Evolutionary conservation across 35 echinoderm and acorn worm species (phyloP).

Genomic region (Stichopus chloronotus): DNA sequence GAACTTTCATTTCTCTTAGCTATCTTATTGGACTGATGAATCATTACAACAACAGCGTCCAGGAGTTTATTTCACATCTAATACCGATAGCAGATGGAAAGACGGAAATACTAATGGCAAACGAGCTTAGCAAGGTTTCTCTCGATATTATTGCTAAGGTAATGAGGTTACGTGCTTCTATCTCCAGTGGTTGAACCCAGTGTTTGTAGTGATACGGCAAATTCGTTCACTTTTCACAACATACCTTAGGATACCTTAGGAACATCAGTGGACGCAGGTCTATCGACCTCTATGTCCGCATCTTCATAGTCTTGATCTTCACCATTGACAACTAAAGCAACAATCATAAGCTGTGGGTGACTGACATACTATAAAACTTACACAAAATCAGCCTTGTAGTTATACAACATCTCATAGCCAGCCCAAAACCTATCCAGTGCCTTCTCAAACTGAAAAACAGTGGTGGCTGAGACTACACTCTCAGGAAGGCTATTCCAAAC

Average conservation of each 20-base stretch:
- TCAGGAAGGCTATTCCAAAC: no score
- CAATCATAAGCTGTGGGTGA: no score
- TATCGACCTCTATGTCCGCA: no score
- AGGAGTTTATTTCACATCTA: slow-evolving; percentile 47
- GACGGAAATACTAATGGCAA: slow-evolving; percentile 57
- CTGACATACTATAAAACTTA: no score
- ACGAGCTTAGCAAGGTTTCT: slow-evolving; percentile 66
- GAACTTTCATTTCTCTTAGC: not conserved
- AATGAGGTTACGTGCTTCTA: not conserved
- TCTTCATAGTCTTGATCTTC: no score
- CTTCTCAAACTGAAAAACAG: no score
- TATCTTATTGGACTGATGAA: slow-evolving; percentile 66
- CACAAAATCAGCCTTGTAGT: no score
- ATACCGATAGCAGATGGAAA: slow-evolving; percentile 61
- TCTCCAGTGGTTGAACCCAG: not conserved
- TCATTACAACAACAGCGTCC: slow-evolving; percentile 61
- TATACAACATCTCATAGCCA: no score
- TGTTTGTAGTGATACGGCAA: not conserved
- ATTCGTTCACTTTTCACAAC: no score
- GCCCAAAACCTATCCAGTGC: no score
- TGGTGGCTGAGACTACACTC: no score
- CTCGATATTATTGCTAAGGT: slow-evolving; percentile 83
- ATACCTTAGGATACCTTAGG: not conserved
- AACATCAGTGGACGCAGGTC: not conserved
- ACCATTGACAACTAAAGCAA: no score